Percentiles rank a stretch among this genome's conserved stretches.
Conservation (phyloP, 2,888 invertebrate genomes). For the Aporophyla nigra region DNA sequence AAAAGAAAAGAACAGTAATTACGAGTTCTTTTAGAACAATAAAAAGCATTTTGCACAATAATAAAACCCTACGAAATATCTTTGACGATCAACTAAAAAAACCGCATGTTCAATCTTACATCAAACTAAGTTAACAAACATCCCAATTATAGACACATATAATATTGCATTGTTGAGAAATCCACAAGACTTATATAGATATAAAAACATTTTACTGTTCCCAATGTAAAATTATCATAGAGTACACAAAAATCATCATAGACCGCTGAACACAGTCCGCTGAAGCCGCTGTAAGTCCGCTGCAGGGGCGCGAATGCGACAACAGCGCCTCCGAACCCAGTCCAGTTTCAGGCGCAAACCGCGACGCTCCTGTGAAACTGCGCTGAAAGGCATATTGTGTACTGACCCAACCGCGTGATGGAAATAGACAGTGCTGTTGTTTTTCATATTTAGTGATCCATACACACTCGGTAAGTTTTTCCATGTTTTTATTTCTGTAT, state of each 20-base stretch:
- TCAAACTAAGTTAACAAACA: neutral
- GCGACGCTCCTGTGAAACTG: conserved; percentile 66
- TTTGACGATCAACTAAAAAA: neutral
- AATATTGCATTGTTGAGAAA: neutral
- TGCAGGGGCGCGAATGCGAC: conserved; percentile 68
- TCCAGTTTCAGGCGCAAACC: conserved; percentile 74
- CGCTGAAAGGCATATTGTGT: conserved; percentile 60
- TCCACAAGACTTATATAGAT: neutral
- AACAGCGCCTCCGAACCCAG: conserved; percentile 75
- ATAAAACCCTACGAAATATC: neutral
- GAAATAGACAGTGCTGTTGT: conserved; percentile 71
- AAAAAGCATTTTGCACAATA: neutral
- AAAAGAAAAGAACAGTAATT: neutral
- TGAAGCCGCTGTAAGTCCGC: conserved; percentile 67
- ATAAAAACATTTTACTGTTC: neutral
- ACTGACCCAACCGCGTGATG: conserved; percentile 74
- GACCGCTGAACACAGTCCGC: conserved; percentile 52
- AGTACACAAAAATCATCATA: neutral
- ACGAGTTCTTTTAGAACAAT: neutral
- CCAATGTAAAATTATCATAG: neutral
- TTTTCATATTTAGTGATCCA: conserved; percentile 72
- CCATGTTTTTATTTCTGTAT: neutral
- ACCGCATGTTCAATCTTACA: neutral
- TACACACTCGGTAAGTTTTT: conserved; percentile 71
- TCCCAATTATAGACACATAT: neutral